phyloP scores from a whole-genome alignment of 2,113 vertebrate species.

The Numenius arquata region DNA sequence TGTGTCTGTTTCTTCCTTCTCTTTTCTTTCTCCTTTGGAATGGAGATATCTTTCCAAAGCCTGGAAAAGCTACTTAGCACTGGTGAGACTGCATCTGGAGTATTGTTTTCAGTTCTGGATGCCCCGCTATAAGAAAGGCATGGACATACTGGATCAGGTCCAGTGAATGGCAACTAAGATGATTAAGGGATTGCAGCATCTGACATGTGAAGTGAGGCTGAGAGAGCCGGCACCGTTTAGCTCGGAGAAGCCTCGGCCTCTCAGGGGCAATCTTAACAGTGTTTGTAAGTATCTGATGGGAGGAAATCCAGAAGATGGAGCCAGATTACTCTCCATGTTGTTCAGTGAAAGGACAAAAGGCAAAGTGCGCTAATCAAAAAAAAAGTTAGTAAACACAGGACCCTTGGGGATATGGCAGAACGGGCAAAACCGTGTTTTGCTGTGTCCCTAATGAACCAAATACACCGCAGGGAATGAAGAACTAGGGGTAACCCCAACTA shows the following conservation, averaged over 20 bases:
- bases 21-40: background rate
- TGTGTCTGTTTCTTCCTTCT: background rate
- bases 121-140: rapidly evolving
- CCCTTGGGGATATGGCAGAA: background rate
- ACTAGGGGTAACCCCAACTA: background rate
- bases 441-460: background rate
- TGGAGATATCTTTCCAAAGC: background rate
- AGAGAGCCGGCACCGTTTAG: background rate
- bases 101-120: background rate
- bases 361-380: background rate
- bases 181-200: background rate
- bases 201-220: rapidly evolving
- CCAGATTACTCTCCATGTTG: background rate
- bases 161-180: background rate
- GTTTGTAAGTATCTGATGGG: background rate
- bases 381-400: background rate
- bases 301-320: background rate
- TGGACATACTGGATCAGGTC: background rate
- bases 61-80: background rate
- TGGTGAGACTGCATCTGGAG: background rate
- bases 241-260: background rate
- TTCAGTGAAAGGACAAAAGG: background rate
- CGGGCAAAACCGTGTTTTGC: background rate
- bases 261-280: rapidly evolving
- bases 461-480: background rate